Evolutionary conservation across 1,140 invertebrate genomes (phyloP), one percentile per base, ranked within the genome.

Genomic region (Bombus haemorrhoidalis): DNA sequence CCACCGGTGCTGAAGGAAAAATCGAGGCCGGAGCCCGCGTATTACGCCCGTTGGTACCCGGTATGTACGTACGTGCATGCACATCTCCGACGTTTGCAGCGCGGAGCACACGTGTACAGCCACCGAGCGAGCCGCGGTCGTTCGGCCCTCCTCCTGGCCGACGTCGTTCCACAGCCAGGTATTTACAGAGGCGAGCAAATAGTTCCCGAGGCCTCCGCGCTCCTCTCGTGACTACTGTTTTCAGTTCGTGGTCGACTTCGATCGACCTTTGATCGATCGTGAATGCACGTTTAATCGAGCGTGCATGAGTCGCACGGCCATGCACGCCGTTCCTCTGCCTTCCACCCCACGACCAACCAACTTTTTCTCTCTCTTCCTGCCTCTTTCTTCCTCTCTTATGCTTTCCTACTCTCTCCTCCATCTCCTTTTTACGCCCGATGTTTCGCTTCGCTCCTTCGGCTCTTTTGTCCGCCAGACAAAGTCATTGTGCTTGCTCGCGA

Each of bases 231-330:
- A 92, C 91, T 92, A 91, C 89, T 89, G 84, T 91, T 91, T 92
- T 91, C 89, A 90, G 89, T 86, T 89, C 90, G 86, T 89, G 87
- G 90, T 89, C 86, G 87, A 91, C 90, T 91, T 89, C 88, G 89
- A 91, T 93, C 93, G 93, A 94, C 93, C 92, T 93, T 91, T 93
- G 93, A 94, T 93, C 93, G 92, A 93, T 93, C 91, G 91, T 92
- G 93, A 93, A 93, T 93, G 91, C 91, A 93, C 91, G 93, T 93
- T 93, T 91, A 91, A 93, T 92, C 91, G 92, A 91, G 88, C 91
- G 92, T 90, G 90, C 86, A 91, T 82, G 85, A 86, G 86, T 87
- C 90, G 86, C 86, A 83, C 86, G 83, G 87, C 83, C 83, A 76
- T 87, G 85, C 87, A 83, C 83, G 85, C 75, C 64, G n/a, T 78